Evolutionary conservation across 2,113 vertebrate genomes (phyloP), one percentile per base, ranked within the genome.

Genomic region (Pelusios castaneus): DNA sequence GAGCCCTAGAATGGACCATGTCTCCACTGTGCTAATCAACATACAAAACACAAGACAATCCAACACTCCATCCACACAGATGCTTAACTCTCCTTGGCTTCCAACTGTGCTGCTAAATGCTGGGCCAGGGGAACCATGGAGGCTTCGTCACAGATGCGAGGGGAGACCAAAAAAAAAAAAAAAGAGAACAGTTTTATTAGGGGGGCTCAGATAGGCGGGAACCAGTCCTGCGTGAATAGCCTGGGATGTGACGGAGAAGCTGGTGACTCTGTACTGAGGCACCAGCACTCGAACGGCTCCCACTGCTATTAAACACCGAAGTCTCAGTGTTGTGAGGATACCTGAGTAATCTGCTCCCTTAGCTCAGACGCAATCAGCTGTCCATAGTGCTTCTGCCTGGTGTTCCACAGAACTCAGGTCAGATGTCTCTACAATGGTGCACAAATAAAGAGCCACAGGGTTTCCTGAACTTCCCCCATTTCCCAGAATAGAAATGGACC

Each of bases 251-350:
- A 16, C 13, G 51, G 51, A 52, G 51, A 52, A 52, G 16, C 13
- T 47, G 47, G 47, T 47, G 47, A 47, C 47, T 47, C 47, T 47
- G 47, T 47, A 47, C 47, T 52, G 51, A 52, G 51, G 19, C 56
- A 27, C 25, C 0, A 0, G 34, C 0, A 6, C 73, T 13, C 1
- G 0, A 0, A 11, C 22, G 3, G 88, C 83, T 49, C 78, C 60
- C 2, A 49, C 25, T 2, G 54, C 7, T 0, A 45, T 2, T 0
- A 0, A 16, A 88, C 75, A 54, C 49, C 1, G 11, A 88, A 88
- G 24, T 45, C 83, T 67, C 51, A 84, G 8, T 5, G 38, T 13
- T 6, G 87, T 5, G 11, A 56, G 86, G n/a, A 5, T 10, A 2
- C 29, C 82, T 22, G 0, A 0, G 83, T 27, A 24, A 31, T 90